Base-by-base conservation (phyloP, 2,113 vertebrate genomes). In the Nothoprocta perdicaria region DNA sequence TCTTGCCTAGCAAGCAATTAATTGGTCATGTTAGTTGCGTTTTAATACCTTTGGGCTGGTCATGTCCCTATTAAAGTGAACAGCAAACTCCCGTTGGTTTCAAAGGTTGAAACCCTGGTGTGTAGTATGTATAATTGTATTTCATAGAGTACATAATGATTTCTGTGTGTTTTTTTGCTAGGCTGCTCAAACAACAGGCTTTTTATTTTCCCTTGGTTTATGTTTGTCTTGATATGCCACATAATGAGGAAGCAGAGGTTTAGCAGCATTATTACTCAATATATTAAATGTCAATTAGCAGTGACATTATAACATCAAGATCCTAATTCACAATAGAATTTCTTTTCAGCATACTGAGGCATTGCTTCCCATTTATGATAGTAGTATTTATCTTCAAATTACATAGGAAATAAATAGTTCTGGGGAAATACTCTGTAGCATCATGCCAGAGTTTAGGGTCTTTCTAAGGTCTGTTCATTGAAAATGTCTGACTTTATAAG, bases 261-360 rank as follows among this genome's bases (percentile, higher is more conserved):
- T 75, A 62, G 67, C 57, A 80, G 40, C 27, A 50, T 90, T 95
- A 80, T 69, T 94, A 83, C 84, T 77, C 18, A 50, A 65, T 45
- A 88, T 91, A 93, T 95, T 95, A 95, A 97, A 96, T 95, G 79
- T 94, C 89, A 96, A 80, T 95, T 87, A 94, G 43, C 5, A 5
- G 46, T 89, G 87, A 76, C 58, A 84, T 94, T 93, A 48, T n/a
- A 90, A 74, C 1, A 3, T 93, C 46, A 88, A 62, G 85, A 80
- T 61, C 94, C 12, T 76, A 96, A 97, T 88, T 29, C 75, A 87
- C 80, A 67, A 38, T 33, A 89, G 50, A 95, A 84, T 63, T 80
- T 33, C 31, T 3, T 63, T 81, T 94, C 41, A 23, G 72, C 74
- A 78, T 91, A 84, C 58, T 94, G 86, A 96, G 82, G 29, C 41